Evolutionary conservation across 2,888 invertebrate species (phyloP).

Genomic region (Cheilosia variabilis): DNA sequence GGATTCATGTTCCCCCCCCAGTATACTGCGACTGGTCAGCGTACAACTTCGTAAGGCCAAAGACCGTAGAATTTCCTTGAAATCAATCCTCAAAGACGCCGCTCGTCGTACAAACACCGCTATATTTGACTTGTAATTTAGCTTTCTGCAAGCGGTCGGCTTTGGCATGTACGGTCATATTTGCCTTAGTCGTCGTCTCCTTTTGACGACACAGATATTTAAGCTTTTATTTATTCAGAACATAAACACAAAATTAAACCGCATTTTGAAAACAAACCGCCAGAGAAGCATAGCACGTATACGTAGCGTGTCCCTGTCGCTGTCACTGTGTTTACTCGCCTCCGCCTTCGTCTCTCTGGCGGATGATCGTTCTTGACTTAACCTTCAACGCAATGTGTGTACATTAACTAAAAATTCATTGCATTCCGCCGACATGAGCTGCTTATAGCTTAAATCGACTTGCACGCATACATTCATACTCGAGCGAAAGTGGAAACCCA

Average conservation of each 20-base stretch:
- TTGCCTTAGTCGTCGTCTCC: background rate
- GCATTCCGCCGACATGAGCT: conserved; percentile 18
- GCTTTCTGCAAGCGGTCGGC: conserved; percentile 11
- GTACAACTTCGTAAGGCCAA: too few relatives aligned
- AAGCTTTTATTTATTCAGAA: conserved; percentile 66
- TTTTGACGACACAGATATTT: conserved; percentile 25
- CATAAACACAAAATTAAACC: conserved; percentile 58
- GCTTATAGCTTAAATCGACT: conserved; percentile 1
- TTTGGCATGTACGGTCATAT: background rate
- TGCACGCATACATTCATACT: conserved; percentile 5
- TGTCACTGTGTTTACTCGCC: conserved; percentile 9
- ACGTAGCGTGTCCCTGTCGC: conserved; percentile 19
- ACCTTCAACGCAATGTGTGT: conserved; percentile 32
- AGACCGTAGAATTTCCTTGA: conserved; percentile 21
- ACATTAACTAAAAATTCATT: conserved; percentile 70
- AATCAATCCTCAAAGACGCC: conserved; percentile 56
- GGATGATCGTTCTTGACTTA: conserved; percentile 24
- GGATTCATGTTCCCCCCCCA: too few relatives aligned
- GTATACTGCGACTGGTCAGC: too few relatives aligned
- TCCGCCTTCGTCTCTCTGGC: background rate
- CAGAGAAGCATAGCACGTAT: background rate
- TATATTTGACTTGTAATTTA: background rate
- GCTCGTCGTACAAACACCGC: conserved; percentile 9
- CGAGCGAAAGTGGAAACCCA: conserved; percentile 26
- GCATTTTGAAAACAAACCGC: conserved; percentile 23